Percentiles rank a stretch among this genome's conserved stretches.
Conservation (phyloP, 2,888 invertebrate species). For the Dione juno region DNA sequence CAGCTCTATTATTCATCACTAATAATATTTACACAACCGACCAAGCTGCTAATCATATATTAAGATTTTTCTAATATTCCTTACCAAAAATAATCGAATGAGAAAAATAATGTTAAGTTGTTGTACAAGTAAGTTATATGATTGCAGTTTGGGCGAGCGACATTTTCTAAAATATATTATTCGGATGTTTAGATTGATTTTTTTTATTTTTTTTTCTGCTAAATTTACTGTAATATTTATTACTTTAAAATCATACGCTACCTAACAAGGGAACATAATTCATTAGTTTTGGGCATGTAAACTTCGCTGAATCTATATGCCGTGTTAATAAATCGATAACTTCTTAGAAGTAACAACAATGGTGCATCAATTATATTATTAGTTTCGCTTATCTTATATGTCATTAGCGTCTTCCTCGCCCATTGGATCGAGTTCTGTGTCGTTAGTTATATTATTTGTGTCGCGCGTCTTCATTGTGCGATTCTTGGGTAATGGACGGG, state of each 20-base stretch:
- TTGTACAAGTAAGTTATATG: conserved; percentile 13
- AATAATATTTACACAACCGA: conserved; percentile 72
- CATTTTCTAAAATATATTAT: conserved; percentile 68
- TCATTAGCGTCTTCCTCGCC: conserved; percentile 72
- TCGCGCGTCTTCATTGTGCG: conserved; percentile 54
- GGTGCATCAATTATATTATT: conserved; percentile 71
- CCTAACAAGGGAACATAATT: conserved; percentile 81
- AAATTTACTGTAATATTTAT: conserved; percentile 70
- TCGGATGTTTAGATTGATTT: conserved; percentile 69
- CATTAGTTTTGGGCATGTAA: conserved; percentile 82
- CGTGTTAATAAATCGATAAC: conserved; percentile 66
- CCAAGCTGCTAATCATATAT: conserved; percentile 68
- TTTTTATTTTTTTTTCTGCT: conserved; percentile 68
- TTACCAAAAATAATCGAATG: not conserved
- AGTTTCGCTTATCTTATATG: conserved; percentile 76
- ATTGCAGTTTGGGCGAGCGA: conserved; percentile 71
- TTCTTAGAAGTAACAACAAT: conserved; percentile 72
- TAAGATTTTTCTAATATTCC: conserved; percentile 13
- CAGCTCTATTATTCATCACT: conserved; percentile 84
- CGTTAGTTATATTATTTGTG: conserved; percentile 61
- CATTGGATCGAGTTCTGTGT: conserved; percentile 63
- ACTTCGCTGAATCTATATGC: conserved; percentile 76
- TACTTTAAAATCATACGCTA: conserved; percentile 77
- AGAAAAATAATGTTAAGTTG: not conserved
- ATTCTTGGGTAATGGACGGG: conserved; percentile 37